Conservation (phyloP, 2,888 invertebrate species). For the Drosophila nigricruria region DNA sequence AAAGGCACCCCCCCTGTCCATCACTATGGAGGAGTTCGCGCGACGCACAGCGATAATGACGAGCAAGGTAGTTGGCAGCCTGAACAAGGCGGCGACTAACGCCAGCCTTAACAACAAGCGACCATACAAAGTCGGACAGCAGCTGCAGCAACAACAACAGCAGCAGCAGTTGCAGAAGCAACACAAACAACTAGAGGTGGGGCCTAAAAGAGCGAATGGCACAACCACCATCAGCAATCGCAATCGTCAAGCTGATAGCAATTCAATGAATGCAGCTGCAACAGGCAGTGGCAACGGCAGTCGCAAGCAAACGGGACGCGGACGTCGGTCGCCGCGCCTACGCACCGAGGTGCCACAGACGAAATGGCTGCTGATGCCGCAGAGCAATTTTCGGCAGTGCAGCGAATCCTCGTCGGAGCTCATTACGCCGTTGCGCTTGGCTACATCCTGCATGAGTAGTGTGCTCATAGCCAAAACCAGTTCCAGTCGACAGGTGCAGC, state of each 20-base stretch:
- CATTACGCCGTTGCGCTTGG: not conserved
- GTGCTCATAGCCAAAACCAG: conserved; percentile 31
- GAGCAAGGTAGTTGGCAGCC: not conserved
- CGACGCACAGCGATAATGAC: not conserved
- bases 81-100: not conserved
- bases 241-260: not conserved
- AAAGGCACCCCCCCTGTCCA: not conserved
- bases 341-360: conserved; percentile 4
- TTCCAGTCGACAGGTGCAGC: not conserved
- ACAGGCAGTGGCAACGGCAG: not conserved
- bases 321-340: not conserved
- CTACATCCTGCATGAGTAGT: not conserved
- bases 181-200: not conserved
- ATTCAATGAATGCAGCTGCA: too few relatives aligned
- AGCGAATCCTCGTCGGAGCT: conserved; percentile 52
- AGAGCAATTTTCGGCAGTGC: conserved; percentile 36
- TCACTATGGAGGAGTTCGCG: not conserved
- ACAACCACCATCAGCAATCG: conserved; percentile 1
- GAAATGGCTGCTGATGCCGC: conserved; percentile 59
- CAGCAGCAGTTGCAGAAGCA: not conserved
- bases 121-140: not conserved
- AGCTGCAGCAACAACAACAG: not conserved
- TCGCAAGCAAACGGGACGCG: not conserved
- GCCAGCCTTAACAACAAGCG: not conserved
- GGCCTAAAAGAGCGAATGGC: conserved; percentile 9